Evolutionary conservation across 2,888 invertebrate genomes (phyloP).

Genomic region (Hybos culiciformis): DNA sequence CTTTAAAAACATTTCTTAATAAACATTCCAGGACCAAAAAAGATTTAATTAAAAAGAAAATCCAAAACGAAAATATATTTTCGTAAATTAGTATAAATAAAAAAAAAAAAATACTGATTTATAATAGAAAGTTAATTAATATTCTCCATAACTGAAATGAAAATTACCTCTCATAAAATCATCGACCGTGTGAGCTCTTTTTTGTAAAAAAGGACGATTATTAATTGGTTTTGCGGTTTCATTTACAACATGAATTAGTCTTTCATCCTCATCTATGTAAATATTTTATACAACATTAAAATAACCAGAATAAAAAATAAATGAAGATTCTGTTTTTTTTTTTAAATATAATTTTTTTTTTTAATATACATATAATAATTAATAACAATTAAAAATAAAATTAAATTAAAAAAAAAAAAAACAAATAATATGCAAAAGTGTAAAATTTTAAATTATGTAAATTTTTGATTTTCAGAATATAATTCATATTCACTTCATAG

Average conservation of each 20-base stretch:
- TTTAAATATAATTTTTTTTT: neutral
- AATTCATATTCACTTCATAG: too few species aligned
- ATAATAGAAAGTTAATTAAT: constrained; percentile 1
- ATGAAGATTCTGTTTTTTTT: neutral
- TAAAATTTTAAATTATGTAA: too few species aligned
- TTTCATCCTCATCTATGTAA: constrained; percentile 22
- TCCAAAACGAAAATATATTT: neutral
- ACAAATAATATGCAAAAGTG: too few species aligned
- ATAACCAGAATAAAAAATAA: neutral
- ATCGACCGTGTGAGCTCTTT: constrained; percentile 24
- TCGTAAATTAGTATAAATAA: neutral
- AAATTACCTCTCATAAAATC: constrained; percentile 25
- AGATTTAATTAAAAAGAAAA: neutral
- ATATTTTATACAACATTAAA: neutral
- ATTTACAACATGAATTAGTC: constrained; percentile 19
- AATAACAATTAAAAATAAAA: neutral
- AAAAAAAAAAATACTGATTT: constrained; percentile 5
- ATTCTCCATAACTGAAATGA: neutral
- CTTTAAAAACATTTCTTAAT: neutral
- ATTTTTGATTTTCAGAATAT: too few species aligned
- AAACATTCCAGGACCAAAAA: neutral
- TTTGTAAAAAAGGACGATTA: constrained; percentile 22
- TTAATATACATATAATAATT: neutral
- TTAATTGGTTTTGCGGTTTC: constrained; percentile 17
- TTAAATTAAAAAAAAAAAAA: neutral